Conservation (phyloP, 2,888 invertebrate species). For the Cantharis nigra region DNA sequence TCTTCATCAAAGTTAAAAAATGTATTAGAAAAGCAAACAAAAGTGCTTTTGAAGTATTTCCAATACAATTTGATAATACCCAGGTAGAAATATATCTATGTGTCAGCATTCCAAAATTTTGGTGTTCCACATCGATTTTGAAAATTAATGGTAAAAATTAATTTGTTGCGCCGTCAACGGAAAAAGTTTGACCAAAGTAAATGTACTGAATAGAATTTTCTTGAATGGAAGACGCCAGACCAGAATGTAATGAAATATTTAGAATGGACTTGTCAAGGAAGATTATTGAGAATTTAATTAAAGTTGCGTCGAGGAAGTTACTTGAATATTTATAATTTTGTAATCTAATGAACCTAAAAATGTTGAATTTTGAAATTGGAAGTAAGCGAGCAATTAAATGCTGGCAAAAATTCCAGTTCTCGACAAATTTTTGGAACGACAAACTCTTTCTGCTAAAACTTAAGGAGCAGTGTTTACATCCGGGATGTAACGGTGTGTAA, state of each 20-base stretch:
- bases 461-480: neutral
- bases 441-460: neutral
- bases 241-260: neutral
- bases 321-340: neutral
- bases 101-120: neutral
- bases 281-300: neutral
- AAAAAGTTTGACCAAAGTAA: neutral
- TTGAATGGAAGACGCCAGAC: neutral
- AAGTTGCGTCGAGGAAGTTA: neutral
- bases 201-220: neutral
- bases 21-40: neutral
- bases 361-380: neutral
- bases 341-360: neutral
- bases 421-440: neutral
- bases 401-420: neutral
- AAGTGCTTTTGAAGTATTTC: neutral
- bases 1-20: neutral
- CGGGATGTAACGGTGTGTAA: conserved; percentile 3
- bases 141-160: neutral
- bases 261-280: neutral
- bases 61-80: neutral
- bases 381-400: neutral
- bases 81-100: neutral
- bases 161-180: neutral
- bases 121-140: neutral